Conservation (phyloP, 2,888 invertebrate species). For the Phyllotreta cruciferae region DNA sequence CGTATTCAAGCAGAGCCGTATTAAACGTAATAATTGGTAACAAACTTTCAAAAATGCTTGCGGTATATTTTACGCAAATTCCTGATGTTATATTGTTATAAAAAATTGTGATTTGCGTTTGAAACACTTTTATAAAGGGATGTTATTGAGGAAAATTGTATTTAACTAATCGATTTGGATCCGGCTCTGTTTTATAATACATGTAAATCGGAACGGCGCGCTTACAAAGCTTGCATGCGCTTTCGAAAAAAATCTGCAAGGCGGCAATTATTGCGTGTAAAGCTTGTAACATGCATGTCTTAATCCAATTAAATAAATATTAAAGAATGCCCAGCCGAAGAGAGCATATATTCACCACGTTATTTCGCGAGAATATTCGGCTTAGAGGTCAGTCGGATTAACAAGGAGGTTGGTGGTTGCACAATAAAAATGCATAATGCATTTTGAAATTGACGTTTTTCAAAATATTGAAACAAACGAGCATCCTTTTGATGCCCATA, state of each 20-base stretch:
- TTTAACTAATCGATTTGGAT: background rate
- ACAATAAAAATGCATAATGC: too few species aligned
- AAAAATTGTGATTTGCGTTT: background rate
- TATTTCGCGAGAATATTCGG: slow-evolving; percentile 10
- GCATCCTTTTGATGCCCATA: too few species aligned
- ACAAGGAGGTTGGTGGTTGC: background rate
- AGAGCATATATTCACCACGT: slow-evolving; percentile 8
- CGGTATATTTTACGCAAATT: too few species aligned
- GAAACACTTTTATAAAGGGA: too few species aligned
- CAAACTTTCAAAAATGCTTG: too few species aligned
- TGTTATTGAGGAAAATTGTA: background rate
- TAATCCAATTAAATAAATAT: slow-evolving; percentile 51
- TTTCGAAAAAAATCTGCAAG: slow-evolving; percentile 43
- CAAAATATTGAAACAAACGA: too few species aligned
- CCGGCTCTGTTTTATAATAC: slow-evolving; percentile 29
- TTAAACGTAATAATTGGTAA: slow-evolving; percentile 2
- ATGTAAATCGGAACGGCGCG: slow-evolving; percentile 39
- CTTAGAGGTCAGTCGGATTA: slow-evolving; percentile 21
- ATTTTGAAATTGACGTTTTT: too few species aligned
- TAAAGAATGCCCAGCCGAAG: slow-evolving; percentile 36
- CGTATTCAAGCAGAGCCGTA: slow-evolving; percentile 18
- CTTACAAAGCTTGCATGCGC: slow-evolving; percentile 32
- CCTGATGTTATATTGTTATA: too few species aligned
- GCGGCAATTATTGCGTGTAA: slow-evolving; percentile 44
- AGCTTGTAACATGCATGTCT: slow-evolving; percentile 49